Conservation (phyloP, 2,797 vertebrate genomes). For the Eidolon dupreanum region DNA sequence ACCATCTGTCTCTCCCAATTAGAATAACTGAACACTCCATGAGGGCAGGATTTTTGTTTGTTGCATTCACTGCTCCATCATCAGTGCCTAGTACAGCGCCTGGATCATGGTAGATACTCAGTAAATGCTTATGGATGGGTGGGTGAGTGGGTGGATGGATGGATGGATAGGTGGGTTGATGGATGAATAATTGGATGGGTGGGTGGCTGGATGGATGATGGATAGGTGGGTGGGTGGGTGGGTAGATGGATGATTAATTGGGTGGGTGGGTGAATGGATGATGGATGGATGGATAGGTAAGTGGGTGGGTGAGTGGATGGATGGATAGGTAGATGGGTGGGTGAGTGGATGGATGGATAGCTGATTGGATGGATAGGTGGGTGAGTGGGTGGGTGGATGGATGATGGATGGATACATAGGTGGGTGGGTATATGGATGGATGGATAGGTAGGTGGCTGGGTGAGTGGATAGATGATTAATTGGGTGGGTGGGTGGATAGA, state of each 20-base stretch:
- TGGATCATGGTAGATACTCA: background rate
- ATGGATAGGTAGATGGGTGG: background rate
- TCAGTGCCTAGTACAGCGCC: background rate
- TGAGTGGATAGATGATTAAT: no score
- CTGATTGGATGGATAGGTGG: no score
- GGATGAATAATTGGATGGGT: background rate
- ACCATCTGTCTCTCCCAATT: background rate
- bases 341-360: fast-evolving
- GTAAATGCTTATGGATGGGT: background rate
- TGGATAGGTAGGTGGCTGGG: background rate
- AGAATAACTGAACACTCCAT: background rate
- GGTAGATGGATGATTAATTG: no score
- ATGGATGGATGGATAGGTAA: no score
- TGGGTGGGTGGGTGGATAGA: background rate
- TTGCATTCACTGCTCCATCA: background rate
- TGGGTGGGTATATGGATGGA: no score
- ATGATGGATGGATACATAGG: no score
- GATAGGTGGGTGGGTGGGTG: no score
- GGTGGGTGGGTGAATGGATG: fast-evolving
- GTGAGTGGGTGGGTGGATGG: fast-evolving
- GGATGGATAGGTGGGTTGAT: background rate
- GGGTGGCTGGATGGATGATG: no score
- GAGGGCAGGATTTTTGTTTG: no score
- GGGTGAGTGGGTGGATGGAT: no score
- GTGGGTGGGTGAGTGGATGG: no score